Base-by-base conservation (phyloP, 2,888 invertebrate species). In the Leptothorax acervorum region DNA sequence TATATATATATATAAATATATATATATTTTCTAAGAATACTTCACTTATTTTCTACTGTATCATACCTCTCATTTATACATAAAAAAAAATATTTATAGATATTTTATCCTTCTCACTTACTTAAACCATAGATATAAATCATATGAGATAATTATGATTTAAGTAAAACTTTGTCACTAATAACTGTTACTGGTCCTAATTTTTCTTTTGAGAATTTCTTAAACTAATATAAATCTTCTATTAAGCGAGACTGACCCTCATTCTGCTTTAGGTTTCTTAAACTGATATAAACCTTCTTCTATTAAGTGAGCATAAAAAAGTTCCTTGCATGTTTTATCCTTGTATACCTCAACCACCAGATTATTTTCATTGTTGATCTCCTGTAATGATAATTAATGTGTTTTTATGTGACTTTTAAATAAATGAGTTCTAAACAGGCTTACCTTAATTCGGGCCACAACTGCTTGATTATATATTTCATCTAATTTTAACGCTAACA, bases 321-420 rank as follows among this genome's bases (percentile, higher is more conserved):
- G 83, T 28, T 86, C 6, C 23, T 83, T 79, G 18, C 89, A 89
- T 0, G 84, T 81, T 60, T 87, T 53, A 9, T 93, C 89, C 0
- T 83, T 81, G 57, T 90, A 94, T 31, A 93, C 18, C 75, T 94
- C 90, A 8, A 92, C 73, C 82, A 39, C 86, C 75, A 39, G 87
- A 31, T 11, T 63, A 35, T 8, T 86, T 45, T 18, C 60, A 51
- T 83, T 31, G 4, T 48, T 65, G 1, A 53, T 81, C 11, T 83
- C 83, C 91, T 92, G 73, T 60, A 86, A 91, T 18, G 3, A 83
- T 78, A 82, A 63, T 85, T 51, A 76, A 68, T 23, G 12, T 9
- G 12, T 4, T 55, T 39, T 60, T 9, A 48, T 48, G 31, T 6
- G 12, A 60, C 70, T 62, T 71, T 39, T 63, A 9, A 75, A 55